These are phyloP conservation scores for Lophius americanus DNA, from an alignment of 2,797 vertebrate species.

Conservation along the genomic window DNA sequence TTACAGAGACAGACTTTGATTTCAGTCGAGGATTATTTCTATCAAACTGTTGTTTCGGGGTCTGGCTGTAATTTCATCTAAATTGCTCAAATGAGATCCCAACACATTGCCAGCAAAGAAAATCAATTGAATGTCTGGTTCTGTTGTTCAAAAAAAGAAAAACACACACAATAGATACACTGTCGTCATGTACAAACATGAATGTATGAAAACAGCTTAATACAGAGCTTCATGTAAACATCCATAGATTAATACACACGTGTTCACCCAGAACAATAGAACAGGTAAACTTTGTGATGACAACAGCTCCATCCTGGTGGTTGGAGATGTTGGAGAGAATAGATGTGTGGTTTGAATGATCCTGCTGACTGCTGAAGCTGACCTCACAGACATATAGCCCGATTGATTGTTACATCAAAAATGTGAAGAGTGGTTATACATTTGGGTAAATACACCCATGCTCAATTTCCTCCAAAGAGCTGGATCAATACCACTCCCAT, in stretches of 20 bases:
- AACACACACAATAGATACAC: neutral
- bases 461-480: neutral
- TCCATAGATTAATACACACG: too few relatives aligned
- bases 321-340: neutral
- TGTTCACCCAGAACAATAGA: constrained; percentile 7
- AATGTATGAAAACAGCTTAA: neutral
- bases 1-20: constrained; percentile 14
- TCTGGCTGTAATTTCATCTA: constrained; percentile 53
- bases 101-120: constrained; percentile 36
- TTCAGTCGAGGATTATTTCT: constrained; percentile 43
- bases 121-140: constrained; percentile 37
- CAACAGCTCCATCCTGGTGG: constrained; percentile 10
- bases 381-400: neutral
- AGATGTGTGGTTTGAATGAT: neutral
- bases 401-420: neutral
- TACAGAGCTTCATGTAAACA: neutral
- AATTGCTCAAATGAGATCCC: constrained; percentile 65
- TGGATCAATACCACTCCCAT: neutral
- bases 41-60: constrained; percentile 43
- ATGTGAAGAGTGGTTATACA: neutral
- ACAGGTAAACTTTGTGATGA: neutral
- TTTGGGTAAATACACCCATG: neutral
- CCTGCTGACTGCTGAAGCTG: neutral
- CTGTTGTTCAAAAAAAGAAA: constrained; percentile 19
- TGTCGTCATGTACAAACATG: neutral